Percentiles rank a stretch among this genome's conserved stretches.
phyloP scores from a whole-genome alignment of 2,113 vertebrate genomes.

The Telmatochromis sp. region DNA sequence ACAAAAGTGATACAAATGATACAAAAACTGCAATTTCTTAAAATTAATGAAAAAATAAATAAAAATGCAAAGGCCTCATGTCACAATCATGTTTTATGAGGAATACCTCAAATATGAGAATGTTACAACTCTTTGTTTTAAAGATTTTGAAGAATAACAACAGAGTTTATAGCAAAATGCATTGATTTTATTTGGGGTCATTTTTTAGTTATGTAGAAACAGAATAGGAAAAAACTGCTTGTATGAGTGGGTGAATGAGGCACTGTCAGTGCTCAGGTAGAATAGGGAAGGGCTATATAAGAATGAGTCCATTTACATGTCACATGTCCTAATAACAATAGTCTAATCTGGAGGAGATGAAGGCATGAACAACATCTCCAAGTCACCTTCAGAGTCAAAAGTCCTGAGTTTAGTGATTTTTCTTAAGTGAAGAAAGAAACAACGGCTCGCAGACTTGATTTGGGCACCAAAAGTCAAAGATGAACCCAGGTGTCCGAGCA shows the following conservation, averaged over 20 bases:
- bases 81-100: no score
- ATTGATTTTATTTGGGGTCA: no score
- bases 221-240: background rate
- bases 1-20: no score
- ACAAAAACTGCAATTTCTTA: no score
- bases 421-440: background rate
- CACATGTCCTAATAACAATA: background rate
- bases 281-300: background rate
- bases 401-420: background rate
- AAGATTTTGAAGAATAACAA: no score
- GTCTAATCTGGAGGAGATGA: background rate
- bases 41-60: no score
- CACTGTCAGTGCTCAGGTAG: background rate
- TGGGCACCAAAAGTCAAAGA: background rate
- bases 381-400: rapidly evolving
- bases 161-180: no score
- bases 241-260: background rate
- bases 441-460: background rate
- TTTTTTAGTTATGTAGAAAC: background rate
- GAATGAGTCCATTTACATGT: background rate
- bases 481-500: background rate
- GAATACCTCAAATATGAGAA: no score
- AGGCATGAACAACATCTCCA: background rate
- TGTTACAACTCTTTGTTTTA: no score
- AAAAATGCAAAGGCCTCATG: no score